A percentile compares a stretch with the other conserved stretches of the same genome.
These are phyloP conservation scores for Oreotrochilus melanogaster DNA, from an alignment of 2,113 vertebrate genomes.

Conservation along the genomic window DNA sequence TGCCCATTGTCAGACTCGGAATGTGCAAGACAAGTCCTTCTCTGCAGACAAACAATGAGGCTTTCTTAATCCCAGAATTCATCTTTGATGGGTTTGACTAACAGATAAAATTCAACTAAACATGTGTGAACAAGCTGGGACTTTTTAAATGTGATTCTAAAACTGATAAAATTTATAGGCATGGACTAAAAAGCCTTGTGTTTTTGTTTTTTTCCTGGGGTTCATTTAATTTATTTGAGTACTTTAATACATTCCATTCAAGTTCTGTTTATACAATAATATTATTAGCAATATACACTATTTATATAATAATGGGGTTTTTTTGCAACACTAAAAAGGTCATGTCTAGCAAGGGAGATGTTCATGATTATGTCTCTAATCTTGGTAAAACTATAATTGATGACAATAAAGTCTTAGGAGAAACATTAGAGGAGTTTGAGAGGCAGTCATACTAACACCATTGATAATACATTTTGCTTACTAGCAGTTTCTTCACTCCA, in stretches of 20 bases:
- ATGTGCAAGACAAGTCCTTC: neutral
- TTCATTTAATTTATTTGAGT: neutral
- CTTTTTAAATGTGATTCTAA: neutral
- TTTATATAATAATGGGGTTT: neutral
- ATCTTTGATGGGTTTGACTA: neutral
- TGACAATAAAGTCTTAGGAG: neutral
- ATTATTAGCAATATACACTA: neutral
- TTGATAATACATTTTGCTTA: neutral
- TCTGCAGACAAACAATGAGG: neutral
- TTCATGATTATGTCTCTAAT: neutral
- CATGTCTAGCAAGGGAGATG: neutral
- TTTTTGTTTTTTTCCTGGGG: neutral
- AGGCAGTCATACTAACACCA: neutral
- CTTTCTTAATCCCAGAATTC: neutral
- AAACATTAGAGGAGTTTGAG: neutral
- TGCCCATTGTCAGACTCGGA: accelerated
- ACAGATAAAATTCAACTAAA: neutral
- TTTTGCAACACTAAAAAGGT: neutral
- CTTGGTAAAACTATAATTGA: neutral
- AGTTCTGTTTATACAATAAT: neutral
- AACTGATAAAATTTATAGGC: neutral
- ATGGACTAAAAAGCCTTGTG: neutral
- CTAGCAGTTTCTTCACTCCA: accelerated
- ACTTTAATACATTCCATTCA: neutral
- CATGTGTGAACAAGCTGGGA: accelerated